Conservation (phyloP, 2,113 vertebrate genomes). For the Erinaceus europaeus region DNA sequence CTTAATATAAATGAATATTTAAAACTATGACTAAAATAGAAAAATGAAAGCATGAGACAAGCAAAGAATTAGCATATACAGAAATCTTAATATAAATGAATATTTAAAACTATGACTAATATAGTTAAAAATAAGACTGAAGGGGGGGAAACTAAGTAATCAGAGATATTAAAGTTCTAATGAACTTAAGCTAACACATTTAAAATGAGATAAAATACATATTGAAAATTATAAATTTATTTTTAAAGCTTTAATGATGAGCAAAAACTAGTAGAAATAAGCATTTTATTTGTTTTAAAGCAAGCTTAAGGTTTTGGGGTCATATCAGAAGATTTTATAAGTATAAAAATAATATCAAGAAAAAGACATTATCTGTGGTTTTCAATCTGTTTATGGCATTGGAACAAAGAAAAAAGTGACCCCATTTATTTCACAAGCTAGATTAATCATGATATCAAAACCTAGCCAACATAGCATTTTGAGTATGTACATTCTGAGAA, state of each 20-base stretch:
- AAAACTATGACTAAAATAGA: neutral
- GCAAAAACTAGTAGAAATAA: neutral
- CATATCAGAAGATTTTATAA: neutral
- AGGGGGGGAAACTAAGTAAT: too few relatives aligned
- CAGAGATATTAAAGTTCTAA: too few relatives aligned
- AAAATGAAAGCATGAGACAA: neutral
- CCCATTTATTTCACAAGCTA: neutral
- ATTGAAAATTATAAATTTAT: neutral
- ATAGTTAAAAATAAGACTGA: neutral
- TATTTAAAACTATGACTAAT: neutral
- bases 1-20: too few relatives aligned
- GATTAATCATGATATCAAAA: neutral
- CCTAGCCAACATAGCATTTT: neutral
- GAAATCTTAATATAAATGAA: too few relatives aligned
- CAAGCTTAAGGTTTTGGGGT: neutral
- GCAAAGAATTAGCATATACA: neutral
- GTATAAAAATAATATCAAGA: neutral
- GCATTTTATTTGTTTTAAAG: neutral
- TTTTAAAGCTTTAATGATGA: neutral
- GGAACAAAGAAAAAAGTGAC: neutral
- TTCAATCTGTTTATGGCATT: neutral
- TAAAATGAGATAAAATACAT: neutral
- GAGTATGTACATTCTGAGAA: neutral
- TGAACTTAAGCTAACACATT: too few relatives aligned
- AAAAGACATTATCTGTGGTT: neutral